Base-by-base conservation (phyloP, 1,140 invertebrate genomes). In the Leptinotarsa defecta region DNA sequence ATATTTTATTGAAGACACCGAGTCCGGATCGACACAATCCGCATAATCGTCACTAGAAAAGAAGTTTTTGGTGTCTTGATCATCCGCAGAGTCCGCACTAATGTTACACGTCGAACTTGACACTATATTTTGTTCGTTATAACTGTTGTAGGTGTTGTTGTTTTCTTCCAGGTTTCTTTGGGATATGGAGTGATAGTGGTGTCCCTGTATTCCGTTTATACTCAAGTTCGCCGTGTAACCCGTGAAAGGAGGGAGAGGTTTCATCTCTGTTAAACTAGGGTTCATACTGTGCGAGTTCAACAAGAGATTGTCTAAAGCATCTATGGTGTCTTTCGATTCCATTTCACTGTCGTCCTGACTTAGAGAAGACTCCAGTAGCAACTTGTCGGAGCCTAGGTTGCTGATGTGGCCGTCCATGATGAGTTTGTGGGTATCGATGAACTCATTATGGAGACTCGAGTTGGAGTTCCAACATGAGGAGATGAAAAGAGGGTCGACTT, bases 201-300 rank as follows among this genome's bases (percentile, higher is more conserved):
- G 93, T n/a, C 94, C 92, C 65, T 93, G 91, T 81, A 95, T 94
- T 22, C 94, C 93, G 86, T 95, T 94, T 83, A 94, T 94, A 78
- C 91, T 94, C 43, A 94, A 86, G 81, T 94, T 93, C 1, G 92
- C 93, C 3, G 93, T 95, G 86, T 94, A 95, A 15, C 92, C 92
- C 17, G 93, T 94, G 85, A 95, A 95, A 0, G 94, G 94, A 1
- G 94, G 94, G 75, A 96, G 86, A 0, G 95, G 95, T 83, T 96
- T 96, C 67, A 96, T 87, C 81, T 96, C 94, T 4, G 94, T 94
- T 52, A 95, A 88, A 75, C 85, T 89, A 15, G 88, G 87, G 77
- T 88, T 89, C 68, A 88, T 83, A 3, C 88, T 88, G 68, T 90
- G 87, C 8, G 89, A 87, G 64, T 87, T 89, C 68, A 92, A 84